Evolutionary conservation across 2,113 vertebrate genomes (phyloP).

Genomic region (Grallaria varia): DNA sequence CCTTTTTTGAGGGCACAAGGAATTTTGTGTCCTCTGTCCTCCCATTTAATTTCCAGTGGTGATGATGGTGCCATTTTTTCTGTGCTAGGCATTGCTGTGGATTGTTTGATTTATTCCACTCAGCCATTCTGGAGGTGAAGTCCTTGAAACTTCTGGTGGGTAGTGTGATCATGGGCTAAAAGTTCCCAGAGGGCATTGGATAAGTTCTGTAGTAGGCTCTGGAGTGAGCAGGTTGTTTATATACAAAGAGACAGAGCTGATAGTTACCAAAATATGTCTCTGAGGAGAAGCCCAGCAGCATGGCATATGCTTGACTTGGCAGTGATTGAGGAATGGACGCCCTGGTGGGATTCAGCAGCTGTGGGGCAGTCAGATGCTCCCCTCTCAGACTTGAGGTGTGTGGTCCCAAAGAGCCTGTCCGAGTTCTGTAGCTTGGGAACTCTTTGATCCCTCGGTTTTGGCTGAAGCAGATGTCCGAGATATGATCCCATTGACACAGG

Average conservation of each 20-base stretch:
- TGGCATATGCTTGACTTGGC: fast-evolving
- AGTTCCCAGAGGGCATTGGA: fast-evolving
- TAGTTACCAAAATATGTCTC: neutral
- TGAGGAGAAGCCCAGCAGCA: neutral
- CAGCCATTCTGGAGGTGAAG: neutral
- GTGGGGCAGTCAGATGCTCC: neutral
- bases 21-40: neutral
- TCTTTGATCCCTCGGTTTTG: neutral
- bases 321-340: neutral
- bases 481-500: neutral
- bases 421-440: fast-evolving
- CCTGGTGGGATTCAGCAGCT: neutral
- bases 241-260: neutral
- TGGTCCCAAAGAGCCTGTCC: neutral
- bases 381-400: fast-evolving
- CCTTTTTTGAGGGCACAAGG: neutral
- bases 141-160: neutral
- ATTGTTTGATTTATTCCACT: neutral
- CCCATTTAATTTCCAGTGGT: neutral
- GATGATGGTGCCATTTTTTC: neutral
- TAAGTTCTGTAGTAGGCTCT: neutral
- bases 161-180: neutral
- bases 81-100: neutral
- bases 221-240: neutral
- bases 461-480: neutral